A percentile compares a stretch with the other conserved stretches of the same genome.
phyloP scores from a whole-genome alignment of 1,140 invertebrate genomes.

The Drosophila bocki region DNA sequence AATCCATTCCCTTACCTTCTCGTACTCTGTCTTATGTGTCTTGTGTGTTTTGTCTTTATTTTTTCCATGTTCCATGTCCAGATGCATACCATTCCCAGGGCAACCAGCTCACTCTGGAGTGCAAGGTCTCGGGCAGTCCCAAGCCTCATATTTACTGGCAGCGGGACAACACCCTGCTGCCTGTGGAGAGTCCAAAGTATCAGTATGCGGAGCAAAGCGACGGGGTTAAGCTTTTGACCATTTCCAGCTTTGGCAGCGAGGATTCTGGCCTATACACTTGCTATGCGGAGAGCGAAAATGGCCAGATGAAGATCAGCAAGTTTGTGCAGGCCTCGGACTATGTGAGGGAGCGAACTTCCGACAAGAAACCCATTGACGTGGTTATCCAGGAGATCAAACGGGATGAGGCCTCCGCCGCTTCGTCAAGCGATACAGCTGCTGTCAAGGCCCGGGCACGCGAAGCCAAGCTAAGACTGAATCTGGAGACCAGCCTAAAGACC shows the following conservation, averaged over 20 bases:
- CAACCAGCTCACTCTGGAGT: constrained; percentile 76
- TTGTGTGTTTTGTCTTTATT: constrained; percentile 47
- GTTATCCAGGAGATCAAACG: constrained; percentile 45
- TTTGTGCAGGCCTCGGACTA: constrained; percentile 78
- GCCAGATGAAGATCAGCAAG: constrained; percentile 84
- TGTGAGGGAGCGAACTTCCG: constrained; percentile 45
- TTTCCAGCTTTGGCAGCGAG: constrained; percentile 51
- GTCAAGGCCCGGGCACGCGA: constrained; percentile 63
- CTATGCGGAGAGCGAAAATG: constrained; percentile 78
- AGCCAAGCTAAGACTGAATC: constrained; percentile 64
- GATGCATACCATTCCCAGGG: constrained; percentile 79
- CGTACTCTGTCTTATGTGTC: constrained; percentile 62
- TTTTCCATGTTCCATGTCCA: constrained; percentile 41
- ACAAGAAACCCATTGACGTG: constrained; percentile 58
- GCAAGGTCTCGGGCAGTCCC: constrained; percentile 81
- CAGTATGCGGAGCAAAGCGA: constrained; percentile 69
- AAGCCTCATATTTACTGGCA: constrained; percentile 90
- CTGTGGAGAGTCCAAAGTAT: constrained; percentile 86
- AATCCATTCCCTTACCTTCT: neutral
- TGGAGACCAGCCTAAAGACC: constrained; percentile 76
- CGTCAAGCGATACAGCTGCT: constrained; percentile 14
- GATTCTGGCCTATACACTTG: constrained; percentile 80
- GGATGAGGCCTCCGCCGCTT: neutral
- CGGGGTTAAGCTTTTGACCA: constrained; percentile 72
- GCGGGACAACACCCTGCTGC: constrained; percentile 89